phyloP scores from a whole-genome alignment of 2,113 vertebrate genomes.

The Colaptes auratus region DNA sequence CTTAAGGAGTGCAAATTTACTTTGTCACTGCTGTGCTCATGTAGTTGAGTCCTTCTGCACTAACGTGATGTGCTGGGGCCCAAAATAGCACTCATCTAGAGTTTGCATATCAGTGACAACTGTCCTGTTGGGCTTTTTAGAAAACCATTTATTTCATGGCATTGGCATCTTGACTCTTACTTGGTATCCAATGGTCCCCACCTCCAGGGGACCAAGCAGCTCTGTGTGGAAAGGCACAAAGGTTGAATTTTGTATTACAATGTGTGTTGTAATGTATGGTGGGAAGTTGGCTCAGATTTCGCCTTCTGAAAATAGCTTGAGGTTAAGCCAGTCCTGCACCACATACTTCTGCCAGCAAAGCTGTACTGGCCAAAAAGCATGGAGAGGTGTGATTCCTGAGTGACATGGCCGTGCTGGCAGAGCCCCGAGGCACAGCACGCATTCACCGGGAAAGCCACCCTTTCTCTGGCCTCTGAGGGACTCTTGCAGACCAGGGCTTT shows the following conservation, averaged over 20 bases:
- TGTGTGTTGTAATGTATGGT: fast-evolving
- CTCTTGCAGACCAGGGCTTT: neutral
- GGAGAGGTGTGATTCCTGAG: neutral
- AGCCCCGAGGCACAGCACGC: fast-evolving
- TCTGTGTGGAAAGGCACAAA: neutral
- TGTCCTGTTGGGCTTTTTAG: neutral
- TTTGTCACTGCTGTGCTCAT: fast-evolving
- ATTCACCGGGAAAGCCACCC: fast-evolving
- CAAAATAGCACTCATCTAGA: fast-evolving
- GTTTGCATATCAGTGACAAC: neutral
- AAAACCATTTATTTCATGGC: neutral
- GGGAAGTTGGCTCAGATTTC: neutral
- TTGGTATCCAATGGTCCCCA: neutral
- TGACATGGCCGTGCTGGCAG: neutral
- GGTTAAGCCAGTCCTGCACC: neutral
- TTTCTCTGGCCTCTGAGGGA: fast-evolving
- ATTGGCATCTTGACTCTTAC: neutral
- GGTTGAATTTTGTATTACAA: neutral
- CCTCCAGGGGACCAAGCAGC: neutral
- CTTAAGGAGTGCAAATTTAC: neutral
- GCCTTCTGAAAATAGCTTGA: neutral
- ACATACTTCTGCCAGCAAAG: neutral
- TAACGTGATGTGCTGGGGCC: fast-evolving
- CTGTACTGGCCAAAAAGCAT: neutral
- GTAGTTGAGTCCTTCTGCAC: neutral